Percentiles rank a stretch among this genome's conserved stretches.
Conservation (phyloP, 2,113 vertebrate genomes). For the Plecturocebus donacophilus region DNA sequence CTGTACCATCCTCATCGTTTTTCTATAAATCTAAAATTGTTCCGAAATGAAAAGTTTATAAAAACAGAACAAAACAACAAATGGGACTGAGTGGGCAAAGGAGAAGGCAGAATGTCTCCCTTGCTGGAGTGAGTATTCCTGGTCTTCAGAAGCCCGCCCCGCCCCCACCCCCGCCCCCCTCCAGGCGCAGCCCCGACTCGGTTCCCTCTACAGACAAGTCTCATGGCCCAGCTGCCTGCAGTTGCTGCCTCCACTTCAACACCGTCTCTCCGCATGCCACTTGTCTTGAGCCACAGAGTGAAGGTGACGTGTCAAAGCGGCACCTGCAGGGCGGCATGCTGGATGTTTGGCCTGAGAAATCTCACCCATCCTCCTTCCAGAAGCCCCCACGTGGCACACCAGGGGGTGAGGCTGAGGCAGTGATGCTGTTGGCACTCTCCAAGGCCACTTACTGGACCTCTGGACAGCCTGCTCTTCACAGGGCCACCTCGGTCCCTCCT, state of each 20-base stretch:
- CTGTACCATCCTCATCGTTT: neutral
- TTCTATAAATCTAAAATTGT: neutral
- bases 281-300: neutral
- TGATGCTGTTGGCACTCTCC: neutral
- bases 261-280: rapidly evolving
- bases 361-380: neutral
- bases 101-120: rapidly evolving
- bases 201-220: neutral
- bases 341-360: neutral
- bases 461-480: too few relatives aligned
- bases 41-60: neutral
- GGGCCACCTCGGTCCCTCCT: neutral
- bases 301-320: neutral
- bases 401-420: neutral
- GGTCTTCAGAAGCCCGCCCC: neutral
- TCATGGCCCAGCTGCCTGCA: rapidly evolving
- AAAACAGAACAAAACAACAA: neutral
- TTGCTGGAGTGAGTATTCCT: rapidly evolving
- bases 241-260: neutral
- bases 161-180: rapidly evolving
- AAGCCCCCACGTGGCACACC: neutral
- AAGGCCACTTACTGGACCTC: neutral
- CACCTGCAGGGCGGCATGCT: rapidly evolving
- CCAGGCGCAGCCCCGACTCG: neutral
- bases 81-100: rapidly evolving